phyloP scores from a whole-genome alignment of 2,888 invertebrate species.

The Watsonalla binaria region DNA sequence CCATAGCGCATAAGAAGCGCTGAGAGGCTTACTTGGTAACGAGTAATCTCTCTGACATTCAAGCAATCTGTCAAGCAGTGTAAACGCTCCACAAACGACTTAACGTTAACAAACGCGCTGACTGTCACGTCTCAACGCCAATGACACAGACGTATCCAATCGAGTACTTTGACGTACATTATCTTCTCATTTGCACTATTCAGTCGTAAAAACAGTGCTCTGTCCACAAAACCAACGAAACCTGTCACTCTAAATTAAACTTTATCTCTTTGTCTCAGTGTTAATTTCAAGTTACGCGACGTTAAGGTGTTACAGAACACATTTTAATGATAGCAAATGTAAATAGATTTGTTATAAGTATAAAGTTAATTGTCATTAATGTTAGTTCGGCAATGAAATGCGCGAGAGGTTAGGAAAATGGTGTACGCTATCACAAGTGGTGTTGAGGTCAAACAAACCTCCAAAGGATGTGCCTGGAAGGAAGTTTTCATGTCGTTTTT shows the following conservation, averaged over 20 bases:
- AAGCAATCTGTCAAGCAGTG: background rate
- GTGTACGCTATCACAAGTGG: slow-evolving; percentile 34
- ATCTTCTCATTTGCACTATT: background rate
- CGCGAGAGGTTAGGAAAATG: slow-evolving; percentile 24
- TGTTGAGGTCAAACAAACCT: slow-evolving; percentile 12
- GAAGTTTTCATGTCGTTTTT: slow-evolving; percentile 36
- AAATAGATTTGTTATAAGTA: background rate
- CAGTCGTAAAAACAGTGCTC: background rate
- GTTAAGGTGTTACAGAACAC: background rate
- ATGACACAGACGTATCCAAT: slow-evolving; percentile 1
- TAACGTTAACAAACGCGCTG: slow-evolving; percentile 1
- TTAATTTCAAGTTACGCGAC: background rate
- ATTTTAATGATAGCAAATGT: slow-evolving; percentile 1
- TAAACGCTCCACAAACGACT: slow-evolving; percentile 3
- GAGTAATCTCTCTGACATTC: too few relatives aligned
- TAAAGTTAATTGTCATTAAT: background rate
- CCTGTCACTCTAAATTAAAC: background rate
- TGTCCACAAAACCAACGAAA: too few relatives aligned
- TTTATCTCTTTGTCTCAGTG: background rate
- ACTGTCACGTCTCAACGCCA: slow-evolving; percentile 3
- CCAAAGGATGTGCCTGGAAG: slow-evolving; percentile 31
- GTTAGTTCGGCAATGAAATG: background rate
- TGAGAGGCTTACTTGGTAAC: too few relatives aligned
- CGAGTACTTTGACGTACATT: background rate
- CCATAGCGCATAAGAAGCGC: too few relatives aligned